Base-by-base conservation (phyloP, 2,888 invertebrate genomes). In the Dasypolia templi region DNA sequence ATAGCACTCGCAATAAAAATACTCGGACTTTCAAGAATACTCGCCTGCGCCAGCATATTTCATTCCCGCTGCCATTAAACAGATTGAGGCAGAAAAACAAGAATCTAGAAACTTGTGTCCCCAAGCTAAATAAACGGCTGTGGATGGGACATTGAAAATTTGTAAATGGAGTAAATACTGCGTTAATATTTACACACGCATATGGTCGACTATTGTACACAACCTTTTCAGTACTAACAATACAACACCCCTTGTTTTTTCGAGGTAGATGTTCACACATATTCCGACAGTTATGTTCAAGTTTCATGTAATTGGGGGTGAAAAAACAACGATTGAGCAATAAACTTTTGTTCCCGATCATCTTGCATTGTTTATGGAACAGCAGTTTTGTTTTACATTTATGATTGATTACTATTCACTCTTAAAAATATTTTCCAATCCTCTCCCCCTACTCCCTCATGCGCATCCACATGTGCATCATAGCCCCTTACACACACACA, bases 11-110 rank as follows among this genome's bases (percentile, higher is more conserved):
- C 19, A 26, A 75, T 61, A 55, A 62, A 14, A 39, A 32, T 11
- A 3, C 46, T 26, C 0, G 9, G 3, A 17, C 14, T 29, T 58
- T 75, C 32, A 44, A 87, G 78, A 89, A 92, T 92, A 89, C 59
- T 17, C 53, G 79, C 78, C 87, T 63, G 61, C 39, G 39, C 80
- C 87, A 89, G 89, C 89, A 93, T n/a, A n/a, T 93, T 94, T 92
- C 92, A 92, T 92, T 93, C 91, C 91, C 91, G 88, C 88, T 82
- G 84, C 94, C 94, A 95, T 95, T 95, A 95, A 93, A 91, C 91
- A 93, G 94, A 95, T 95, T 95, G 93, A 90, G 92, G 89, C 89
- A 88, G 92, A 91, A 93, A 94, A 94, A 93, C 92, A 92, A 91
- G 92, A 87, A 90, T 89, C 90, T 87, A 88, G 88, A 88, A 89